These are phyloP conservation scores for Rhinogobio ventralis DNA, from an alignment of 2,797 vertebrate species.

Conservation along the genomic window DNA sequence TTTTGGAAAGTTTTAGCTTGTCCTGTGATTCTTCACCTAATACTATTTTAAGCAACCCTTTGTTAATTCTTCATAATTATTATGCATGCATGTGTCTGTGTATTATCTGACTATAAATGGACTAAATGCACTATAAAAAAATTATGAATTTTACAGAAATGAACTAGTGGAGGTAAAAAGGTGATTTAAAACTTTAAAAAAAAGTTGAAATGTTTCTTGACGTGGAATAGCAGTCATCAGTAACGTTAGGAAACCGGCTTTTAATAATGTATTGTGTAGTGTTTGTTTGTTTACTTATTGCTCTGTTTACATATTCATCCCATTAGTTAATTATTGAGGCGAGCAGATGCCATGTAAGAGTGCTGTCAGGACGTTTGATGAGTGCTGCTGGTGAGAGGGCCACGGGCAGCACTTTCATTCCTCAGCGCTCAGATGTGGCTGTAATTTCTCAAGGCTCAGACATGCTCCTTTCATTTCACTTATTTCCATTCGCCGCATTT, in stretches of 20 bases:
- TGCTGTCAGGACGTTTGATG: constrained; percentile 50
- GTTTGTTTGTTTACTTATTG: constrained; percentile 53
- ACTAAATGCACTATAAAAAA: neutral
- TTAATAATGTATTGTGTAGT: constrained; percentile 21
- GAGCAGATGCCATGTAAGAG: constrained; percentile 49
- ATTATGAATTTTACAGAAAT: neutral
- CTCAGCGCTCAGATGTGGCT: constrained; percentile 35
- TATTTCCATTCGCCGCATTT: constrained; percentile 48
- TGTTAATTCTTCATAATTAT: neutral
- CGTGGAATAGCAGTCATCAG: neutral
- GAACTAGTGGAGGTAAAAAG: neutral
- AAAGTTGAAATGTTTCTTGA: neutral
- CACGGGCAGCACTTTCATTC: constrained; percentile 19
- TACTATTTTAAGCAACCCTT: neutral
- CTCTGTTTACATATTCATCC: constrained; percentile 55
- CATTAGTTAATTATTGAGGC: constrained; percentile 55
- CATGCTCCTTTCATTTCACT: constrained; percentile 50
- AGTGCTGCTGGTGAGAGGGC: constrained; percentile 34
- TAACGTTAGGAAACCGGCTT: constrained; percentile 5
- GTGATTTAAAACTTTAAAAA: neutral
- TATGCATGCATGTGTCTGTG: neutral
- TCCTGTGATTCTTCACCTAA: neutral
- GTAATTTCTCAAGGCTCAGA: constrained; percentile 48
- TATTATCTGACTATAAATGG: neutral
- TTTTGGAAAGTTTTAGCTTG: neutral